Evolutionary conservation across 1,140 invertebrate genomes (phyloP).

Genomic region (Drosophila setifemur): DNA sequence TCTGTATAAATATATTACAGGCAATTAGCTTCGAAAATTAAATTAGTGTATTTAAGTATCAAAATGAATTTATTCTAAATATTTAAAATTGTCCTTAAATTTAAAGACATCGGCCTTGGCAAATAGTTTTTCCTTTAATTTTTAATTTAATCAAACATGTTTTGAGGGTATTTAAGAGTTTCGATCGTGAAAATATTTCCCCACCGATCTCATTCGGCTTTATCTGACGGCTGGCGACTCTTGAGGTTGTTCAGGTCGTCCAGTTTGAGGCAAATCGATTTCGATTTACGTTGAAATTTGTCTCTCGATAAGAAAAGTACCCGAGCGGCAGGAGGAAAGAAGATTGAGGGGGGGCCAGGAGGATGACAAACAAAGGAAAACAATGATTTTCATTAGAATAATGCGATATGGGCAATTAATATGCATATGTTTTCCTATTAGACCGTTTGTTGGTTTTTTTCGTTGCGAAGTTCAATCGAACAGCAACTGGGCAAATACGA

Average conservation of each 20-base stretch:
- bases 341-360: background rate
- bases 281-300: slow-evolving; percentile 61
- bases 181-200: background rate
- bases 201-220: background rate
- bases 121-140: no score
- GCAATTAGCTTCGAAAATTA: no score
- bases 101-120: no score
- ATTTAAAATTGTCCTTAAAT: no score
- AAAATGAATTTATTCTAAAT: no score
- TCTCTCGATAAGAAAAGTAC: slow-evolving; percentile 22
- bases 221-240: slow-evolving; percentile 10
- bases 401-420: slow-evolving; percentile 66
- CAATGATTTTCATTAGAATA: slow-evolving; percentile 61
- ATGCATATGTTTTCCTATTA: slow-evolving; percentile 70
- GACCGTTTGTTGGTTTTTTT: slow-evolving; percentile 27
- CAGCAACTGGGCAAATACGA: slow-evolving; percentile 73
- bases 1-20: no score
- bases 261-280: slow-evolving; percentile 49
- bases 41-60: no score
- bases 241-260: slow-evolving; percentile 67
- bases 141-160: no score
- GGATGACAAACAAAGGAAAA: slow-evolving; percentile 5
- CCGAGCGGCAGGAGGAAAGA: background rate
- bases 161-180: background rate
- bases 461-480: slow-evolving; percentile 52